Conservation (phyloP, 2,113 vertebrate species). For the Carollia perspicillata region DNA sequence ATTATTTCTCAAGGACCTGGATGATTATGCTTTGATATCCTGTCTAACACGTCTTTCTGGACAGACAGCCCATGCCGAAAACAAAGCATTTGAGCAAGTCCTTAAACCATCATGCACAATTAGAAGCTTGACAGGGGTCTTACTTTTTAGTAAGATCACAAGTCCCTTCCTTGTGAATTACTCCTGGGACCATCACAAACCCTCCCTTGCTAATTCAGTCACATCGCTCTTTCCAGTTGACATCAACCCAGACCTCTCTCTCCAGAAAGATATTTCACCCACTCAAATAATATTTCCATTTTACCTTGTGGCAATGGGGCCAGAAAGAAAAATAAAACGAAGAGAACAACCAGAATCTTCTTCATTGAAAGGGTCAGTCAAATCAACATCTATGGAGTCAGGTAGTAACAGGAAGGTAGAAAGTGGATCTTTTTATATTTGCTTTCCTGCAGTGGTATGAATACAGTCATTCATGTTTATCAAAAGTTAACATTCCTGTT, state of each 20-base stretch:
- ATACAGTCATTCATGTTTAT: slow-evolving; percentile 5
- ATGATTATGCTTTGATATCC: neutral
- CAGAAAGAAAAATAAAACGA: slow-evolving; percentile 39
- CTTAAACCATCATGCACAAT: neutral
- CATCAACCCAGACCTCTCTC: neutral
- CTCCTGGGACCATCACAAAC: neutral
- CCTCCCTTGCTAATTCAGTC: neutral
- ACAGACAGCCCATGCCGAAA: neutral
- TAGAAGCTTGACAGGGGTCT: neutral
- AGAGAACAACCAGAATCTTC: slow-evolving; percentile 11
- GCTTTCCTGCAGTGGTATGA: neutral
- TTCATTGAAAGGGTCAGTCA: neutral
- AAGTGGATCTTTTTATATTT: neutral
- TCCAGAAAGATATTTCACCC: neutral
- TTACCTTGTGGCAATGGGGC: slow-evolving; percentile 31
- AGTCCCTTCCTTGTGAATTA: neutral
- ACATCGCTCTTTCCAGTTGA: neutral
- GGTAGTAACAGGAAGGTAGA: neutral
- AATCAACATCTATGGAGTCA: neutral
- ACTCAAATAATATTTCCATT: neutral
- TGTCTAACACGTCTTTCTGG: neutral
- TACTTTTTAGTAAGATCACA: neutral
- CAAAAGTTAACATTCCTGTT: neutral
- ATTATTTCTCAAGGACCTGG: neutral
- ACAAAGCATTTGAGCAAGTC: neutral